A percentile compares a stretch with the other conserved stretches of the same genome.
These are phyloP conservation scores for Pachypeltis micranthus DNA, from an alignment of 1,140 invertebrate genomes.

Conservation along the genomic window DNA sequence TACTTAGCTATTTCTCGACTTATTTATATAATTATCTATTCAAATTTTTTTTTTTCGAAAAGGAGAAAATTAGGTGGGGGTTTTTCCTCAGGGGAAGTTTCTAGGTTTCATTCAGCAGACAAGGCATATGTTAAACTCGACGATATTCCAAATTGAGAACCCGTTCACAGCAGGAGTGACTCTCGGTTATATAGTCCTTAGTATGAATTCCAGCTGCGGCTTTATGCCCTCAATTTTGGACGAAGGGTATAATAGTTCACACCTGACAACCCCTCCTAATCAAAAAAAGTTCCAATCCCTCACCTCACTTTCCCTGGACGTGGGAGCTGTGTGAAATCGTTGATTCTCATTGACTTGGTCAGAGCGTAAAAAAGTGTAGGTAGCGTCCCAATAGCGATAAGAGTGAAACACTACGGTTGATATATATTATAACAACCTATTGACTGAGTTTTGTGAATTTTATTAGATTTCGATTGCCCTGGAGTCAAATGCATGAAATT, in stretches of 20 bases:
- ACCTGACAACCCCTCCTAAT: neutral
- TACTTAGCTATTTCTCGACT: neutral
- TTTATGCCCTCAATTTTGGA: neutral
- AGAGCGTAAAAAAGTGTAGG: too few relatives aligned
- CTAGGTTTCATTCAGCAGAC: slow-evolving; percentile 9
- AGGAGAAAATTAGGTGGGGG: neutral
- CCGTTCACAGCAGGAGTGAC: too few relatives aligned
- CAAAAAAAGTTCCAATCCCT: neutral
- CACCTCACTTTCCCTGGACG: too few relatives aligned
- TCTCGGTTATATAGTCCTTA: neutral
- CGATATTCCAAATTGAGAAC: neutral
- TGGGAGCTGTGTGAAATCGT: too few relatives aligned
- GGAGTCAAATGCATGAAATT: too few relatives aligned
- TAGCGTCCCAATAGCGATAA: too few relatives aligned
- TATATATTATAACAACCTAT: too few relatives aligned
- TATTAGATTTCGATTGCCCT: too few relatives aligned
- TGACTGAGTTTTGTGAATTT: too few relatives aligned
- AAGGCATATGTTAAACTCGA: neutral
- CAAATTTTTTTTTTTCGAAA: neutral
- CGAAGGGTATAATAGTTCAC: neutral
- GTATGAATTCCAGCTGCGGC: too few relatives aligned
- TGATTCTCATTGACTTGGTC: too few relatives aligned
- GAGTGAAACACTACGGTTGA: too few relatives aligned
- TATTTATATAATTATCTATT: neutral
- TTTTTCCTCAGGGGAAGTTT: neutral